Base-by-base conservation (phyloP, 2,113 vertebrate species). In the Sturnira hondurensis region DNA sequence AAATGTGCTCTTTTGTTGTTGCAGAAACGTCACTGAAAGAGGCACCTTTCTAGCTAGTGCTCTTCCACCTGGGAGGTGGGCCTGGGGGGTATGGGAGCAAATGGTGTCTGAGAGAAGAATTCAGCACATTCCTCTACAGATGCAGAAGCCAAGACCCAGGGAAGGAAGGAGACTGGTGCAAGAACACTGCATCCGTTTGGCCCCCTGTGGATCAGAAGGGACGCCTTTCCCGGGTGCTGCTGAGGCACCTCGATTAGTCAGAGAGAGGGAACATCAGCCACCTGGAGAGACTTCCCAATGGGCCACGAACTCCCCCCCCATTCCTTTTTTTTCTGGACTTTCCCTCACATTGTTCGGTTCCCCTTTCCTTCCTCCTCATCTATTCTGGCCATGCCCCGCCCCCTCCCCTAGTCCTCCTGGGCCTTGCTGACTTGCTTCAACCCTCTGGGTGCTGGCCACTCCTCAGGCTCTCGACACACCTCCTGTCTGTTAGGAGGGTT, bases 21-120 rank as follows among this genome's bases (percentile, higher is more conserved):
- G 87, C 28, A 76, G 90, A 92, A 93, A 92, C 52, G 54, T 93
- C 26, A 73, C 22, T 33, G 4, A 47, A 36, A 45, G 38, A 43
- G 36, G 15, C 47, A 17, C 74, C 77, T 85, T 93, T 33, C 73
- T 47, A 54, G 67, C 58, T 45, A 65, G 17, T n/a, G n/a, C n/a
- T n/a, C n/a, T n/a, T n/a, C n/a, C n/a, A 28, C 31, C 61, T 43
- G 22, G 15, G 24, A 11, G 54, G 61, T 50, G 14, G 54, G 28
- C 22, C 36, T n/a, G 61, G 80, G 43, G 43, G 45, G 73, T 22
- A 43, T 47, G 81, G 58, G n/a, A n/a, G 13, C 31, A 63, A 15
- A 12, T 47, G 43, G 77, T 10, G 26, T 7, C 67, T n/a, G 43
- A 45, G 73, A 71, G 83, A 41, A 84, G 26, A 26, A 77, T 14